Conservation (phyloP, 1,140 invertebrate species). For the Drosophila novamexicana region DNA sequence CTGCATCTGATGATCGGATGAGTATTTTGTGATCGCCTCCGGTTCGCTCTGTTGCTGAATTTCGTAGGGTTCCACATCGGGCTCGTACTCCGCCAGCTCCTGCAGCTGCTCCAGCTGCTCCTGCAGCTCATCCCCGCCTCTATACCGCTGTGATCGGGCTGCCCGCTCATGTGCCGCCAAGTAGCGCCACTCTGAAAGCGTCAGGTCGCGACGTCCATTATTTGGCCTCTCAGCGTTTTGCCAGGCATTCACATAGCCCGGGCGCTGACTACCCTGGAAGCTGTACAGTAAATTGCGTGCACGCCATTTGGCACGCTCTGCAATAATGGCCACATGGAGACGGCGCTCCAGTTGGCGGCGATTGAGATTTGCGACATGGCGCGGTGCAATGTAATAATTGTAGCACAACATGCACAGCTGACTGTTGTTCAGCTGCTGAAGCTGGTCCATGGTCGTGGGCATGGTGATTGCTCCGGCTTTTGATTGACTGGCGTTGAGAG, state of each 20-base stretch:
- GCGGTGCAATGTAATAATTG: conserved; percentile 15
- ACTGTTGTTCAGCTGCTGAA: conserved; percentile 31
- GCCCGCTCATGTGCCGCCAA: background rate
- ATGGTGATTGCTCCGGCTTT: conserved; percentile 3
- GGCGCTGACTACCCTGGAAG: background rate
- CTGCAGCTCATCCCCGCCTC: background rate
- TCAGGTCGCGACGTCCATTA: background rate
- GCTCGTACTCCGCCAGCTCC: too few relatives aligned
- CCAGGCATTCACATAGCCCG: background rate
- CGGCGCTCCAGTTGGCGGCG: conserved; percentile 37
- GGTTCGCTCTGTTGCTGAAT: background rate
- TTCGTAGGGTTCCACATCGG: too few relatives aligned
- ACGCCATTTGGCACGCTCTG: conserved; percentile 40
- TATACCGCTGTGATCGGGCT: background rate
- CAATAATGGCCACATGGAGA: conserved; percentile 54
- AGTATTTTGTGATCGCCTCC: too few relatives aligned
- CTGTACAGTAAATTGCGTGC: conserved; percentile 35
- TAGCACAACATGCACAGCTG: conserved; percentile 49
- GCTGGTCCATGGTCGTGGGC: conserved; percentile 16
- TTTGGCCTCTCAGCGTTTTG: too few relatives aligned
- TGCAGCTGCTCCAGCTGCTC: background rate
- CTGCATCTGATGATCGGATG: too few relatives aligned
- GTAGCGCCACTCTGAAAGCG: background rate
- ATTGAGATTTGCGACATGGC: background rate
- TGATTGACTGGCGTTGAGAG: conserved; percentile 5